Percentiles rank a stretch among this genome's conserved stretches.
Conservation (phyloP, 2,888 invertebrate species). For the Lochmaea crataegi region DNA sequence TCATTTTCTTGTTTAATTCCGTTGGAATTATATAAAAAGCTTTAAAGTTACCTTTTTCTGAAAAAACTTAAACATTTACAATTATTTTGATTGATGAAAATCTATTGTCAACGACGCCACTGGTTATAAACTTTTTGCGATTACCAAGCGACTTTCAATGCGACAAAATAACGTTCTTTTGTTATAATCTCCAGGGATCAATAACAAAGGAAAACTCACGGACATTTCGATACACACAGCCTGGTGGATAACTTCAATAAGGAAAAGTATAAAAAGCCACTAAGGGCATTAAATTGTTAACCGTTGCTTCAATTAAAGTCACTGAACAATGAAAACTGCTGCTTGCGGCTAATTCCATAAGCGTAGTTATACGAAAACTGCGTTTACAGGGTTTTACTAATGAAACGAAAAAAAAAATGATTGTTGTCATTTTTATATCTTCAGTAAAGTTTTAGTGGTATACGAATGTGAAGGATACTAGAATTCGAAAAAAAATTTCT, state of each 20-base stretch:
- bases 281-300: slow-evolving; percentile 43
- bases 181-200: slow-evolving; percentile 40
- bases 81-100: background rate
- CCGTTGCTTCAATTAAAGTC: slow-evolving; percentile 43
- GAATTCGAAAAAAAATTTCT: no score
- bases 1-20: no score
- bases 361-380: background rate
- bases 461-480: no score
- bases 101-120: background rate
- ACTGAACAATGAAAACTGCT: slow-evolving; percentile 18
- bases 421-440: no score
- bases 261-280: slow-evolving; percentile 25
- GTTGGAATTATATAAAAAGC: no score
- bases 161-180: slow-evolving; percentile 39
- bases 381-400: background rate
- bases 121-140: slow-evolving; percentile 8
- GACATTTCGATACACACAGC: slow-evolving; percentile 25
- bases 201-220: slow-evolving; percentile 39
- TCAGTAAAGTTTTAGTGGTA: no score
- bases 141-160: slow-evolving; percentile 27
- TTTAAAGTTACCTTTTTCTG: no score
- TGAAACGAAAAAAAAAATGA: slow-evolving; percentile 67
- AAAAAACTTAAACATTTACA: no score
- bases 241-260: slow-evolving; percentile 9
- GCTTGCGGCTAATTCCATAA: slow-evolving; percentile 5